These are phyloP conservation scores for Coendou prehensilis DNA, from an alignment of 2,797 vertebrate species.

Conservation along the genomic window DNA sequence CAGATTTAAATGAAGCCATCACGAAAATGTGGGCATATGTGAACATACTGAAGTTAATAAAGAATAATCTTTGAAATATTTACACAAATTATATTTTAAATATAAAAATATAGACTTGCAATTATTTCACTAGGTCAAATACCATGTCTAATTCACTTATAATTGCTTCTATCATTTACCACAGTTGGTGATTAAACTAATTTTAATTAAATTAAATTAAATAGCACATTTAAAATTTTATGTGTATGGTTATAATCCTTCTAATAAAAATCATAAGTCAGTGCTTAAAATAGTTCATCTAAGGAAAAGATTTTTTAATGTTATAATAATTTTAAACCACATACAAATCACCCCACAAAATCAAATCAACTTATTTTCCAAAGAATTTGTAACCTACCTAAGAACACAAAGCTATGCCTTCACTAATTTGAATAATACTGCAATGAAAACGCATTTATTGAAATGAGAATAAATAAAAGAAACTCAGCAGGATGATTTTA, in stretches of 20 bases:
- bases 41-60: not conserved
- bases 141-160: not conserved
- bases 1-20: slow-evolving; percentile 1
- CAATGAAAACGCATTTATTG: slow-evolving; percentile 60
- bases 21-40: not conserved
- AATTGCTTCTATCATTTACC: not conserved
- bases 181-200: not conserved
- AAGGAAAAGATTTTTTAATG: not conserved
- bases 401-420: not conserved
- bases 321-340: slow-evolving; percentile 36
- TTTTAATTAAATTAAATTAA: slow-evolving; percentile 43
- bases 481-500: slow-evolving; percentile 48
- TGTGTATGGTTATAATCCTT: not conserved
- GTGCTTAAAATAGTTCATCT: slow-evolving; percentile 22
- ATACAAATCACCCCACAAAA: not conserved
- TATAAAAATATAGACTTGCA: not conserved
- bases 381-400: not conserved
- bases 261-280: slow-evolving; percentile 19
- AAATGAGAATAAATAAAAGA: slow-evolving; percentile 68
- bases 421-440: slow-evolving; percentile 24
- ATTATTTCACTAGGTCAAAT: not conserved
- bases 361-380: not conserved
- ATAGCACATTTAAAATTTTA: not conserved
- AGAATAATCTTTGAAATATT: slow-evolving; percentile 37
- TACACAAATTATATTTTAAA: slow-evolving; percentile 14